Percentiles rank a stretch among this genome's conserved stretches.
These are phyloP conservation scores for Muscidifurax raptorellus DNA, from an alignment of 1,140 invertebrate genomes.

Conservation along the genomic window DNA sequence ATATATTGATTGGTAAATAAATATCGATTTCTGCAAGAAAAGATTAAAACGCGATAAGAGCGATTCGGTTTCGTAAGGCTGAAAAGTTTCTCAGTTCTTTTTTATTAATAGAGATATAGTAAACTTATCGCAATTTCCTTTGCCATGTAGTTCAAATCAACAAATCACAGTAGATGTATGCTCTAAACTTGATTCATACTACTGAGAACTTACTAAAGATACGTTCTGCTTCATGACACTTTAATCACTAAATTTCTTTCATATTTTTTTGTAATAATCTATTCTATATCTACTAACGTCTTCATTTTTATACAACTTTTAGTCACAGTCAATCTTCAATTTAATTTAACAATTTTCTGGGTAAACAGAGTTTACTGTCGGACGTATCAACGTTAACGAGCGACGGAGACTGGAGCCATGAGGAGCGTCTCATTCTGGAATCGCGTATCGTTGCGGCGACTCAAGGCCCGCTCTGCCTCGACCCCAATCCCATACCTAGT, in stretches of 20 bases:
- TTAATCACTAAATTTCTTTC: background rate
- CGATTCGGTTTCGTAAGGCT: too few relatives aligned
- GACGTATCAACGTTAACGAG: slow-evolving; percentile 84
- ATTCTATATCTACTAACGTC: too few relatives aligned
- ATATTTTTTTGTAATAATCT: too few relatives aligned
- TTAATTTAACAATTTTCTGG: background rate
- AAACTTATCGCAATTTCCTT: too few relatives aligned
- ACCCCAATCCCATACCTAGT: slow-evolving; percentile 88
- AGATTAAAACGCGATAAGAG: too few relatives aligned
- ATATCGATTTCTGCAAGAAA: too few relatives aligned
- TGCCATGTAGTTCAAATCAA: background rate
- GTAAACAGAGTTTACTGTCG: slow-evolving; percentile 81
- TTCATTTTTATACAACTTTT: background rate
- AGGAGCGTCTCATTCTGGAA: slow-evolving; percentile 88
- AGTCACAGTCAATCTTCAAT: background rate
- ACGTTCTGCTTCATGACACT: background rate
- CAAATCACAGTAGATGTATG: background rate
- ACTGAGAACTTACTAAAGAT: background rate
- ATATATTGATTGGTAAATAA: too few relatives aligned
- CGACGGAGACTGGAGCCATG: slow-evolving; percentile 83
- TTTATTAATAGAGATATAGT: too few relatives aligned
- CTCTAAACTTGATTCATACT: background rate
- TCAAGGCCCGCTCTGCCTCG: slow-evolving; percentile 89
- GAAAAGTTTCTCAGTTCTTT: too few relatives aligned
- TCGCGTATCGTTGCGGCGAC: slow-evolving; percentile 89